Evolutionary conservation across 2,113 vertebrate genomes (phyloP), one percentile per base, ranked within the genome.

Genomic region (Prionailurus bengalensis): DNA sequence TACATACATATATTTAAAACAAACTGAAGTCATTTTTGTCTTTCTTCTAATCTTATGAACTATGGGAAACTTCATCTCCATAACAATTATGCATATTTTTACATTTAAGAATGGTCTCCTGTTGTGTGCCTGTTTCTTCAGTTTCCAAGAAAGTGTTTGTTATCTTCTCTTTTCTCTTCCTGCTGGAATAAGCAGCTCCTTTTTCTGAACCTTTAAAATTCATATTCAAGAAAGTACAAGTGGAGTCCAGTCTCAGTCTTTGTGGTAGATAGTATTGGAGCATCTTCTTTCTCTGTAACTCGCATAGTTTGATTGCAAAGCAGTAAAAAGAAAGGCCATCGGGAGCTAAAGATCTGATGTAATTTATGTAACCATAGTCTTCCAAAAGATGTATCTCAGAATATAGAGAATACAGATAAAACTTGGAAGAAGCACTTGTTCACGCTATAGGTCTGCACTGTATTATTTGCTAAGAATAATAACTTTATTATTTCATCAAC

Each of bases 61-160:
- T 48, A 45, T 58, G 87, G 15, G 27, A 90, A 84, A 80, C 39
- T 68, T 78, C 48, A 95, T 86, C n/a, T 92, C 70, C 23, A 79
- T 36, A 96, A 10, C 53, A 74, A 15, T 63, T 86, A 65, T 71
- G 65, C 55, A 45, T 92, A 86, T 74, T 87, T 97, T 98, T 96
- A 80, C 79, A 79, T 82, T 79, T 79, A 79, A 92, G 70, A 92
- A 71, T 45, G 48, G 73, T 65, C 23, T 95, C 23, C 71, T 71
- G 14, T 70, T 83, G 55, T 97, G n/a, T 85, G 11, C 23, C 25
- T 48, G 0, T 92, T 91, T 93, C 21, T 86, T 91, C 39, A 82
- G 71, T 93, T 96, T 92, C 51, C 10, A 42, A 71, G 48, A 93
- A 76, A 66, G 5, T 91, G 15, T 63, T 68, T 95, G 63, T 79